Base-by-base conservation (phyloP, 1,140 invertebrate genomes). In the Eumaeus atala region DNA sequence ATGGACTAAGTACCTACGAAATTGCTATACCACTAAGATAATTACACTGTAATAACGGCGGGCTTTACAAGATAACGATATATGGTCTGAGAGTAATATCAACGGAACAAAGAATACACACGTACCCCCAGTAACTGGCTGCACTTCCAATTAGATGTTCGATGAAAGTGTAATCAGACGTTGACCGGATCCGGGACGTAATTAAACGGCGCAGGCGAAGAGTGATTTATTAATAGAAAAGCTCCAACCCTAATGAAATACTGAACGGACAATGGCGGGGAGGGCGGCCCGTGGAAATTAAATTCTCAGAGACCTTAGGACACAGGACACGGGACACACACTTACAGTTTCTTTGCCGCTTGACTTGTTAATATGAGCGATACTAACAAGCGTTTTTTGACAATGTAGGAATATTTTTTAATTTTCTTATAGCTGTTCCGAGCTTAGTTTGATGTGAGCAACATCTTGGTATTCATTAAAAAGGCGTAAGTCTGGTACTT, bases 201-300 rank as follows among this genome's bases (percentile, higher is more conserved):
- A 86, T 86, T 86, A 86, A 86, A 86, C 77, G 79, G 74, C 67
- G 78, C 75, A 72, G 74, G 81, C 80, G 84, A 84, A 84, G 79
- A 84, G 84, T 87, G 85, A 87, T 87, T 87, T 87, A 87, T 87
- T 87, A 87, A 87, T 85, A 86, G 84, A 86, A 87, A 85, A 86
- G 83, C 84, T 84, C 70, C 75, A 81, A 78, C 77, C 70, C 77
- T 87, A 87, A 87, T 87, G 83, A 87, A 87, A 87, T 87, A 87
- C 82, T 87, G 82, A 80, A 72, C 81, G 80, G 77, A 87, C 84
- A 85, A 84, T 86, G 72, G 75, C 69, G 72, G 70, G 77, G 73
- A 67, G 76, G 78, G 73, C 73, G 74, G 67, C 54, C 69, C 66
- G 74, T 82, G 79, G 71, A 84, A 84, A 86, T 86, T 84, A 86